Conservation (phyloP, 2,113 vertebrate species). For the Poecile atricapillus region DNA sequence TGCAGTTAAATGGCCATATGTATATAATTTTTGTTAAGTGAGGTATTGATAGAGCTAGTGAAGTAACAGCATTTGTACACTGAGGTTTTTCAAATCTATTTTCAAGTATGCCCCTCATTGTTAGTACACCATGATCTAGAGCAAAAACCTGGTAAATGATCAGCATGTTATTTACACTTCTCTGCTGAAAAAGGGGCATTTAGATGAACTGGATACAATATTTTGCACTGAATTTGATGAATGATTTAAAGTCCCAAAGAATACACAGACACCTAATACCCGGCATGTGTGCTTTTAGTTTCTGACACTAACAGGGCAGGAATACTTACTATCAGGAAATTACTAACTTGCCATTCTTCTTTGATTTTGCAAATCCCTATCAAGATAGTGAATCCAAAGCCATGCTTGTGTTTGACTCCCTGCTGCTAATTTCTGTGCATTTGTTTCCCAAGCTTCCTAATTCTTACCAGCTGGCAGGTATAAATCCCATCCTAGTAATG, state of each 20-base stretch:
- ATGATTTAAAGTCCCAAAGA: neutral
- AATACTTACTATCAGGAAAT: neutral
- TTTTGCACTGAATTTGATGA: neutral
- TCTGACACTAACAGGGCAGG: neutral
- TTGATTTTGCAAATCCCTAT: constrained; percentile 37
- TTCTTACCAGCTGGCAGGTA: constrained; percentile 46
- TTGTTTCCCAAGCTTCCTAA: constrained; percentile 40
- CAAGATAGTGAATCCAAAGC: constrained; percentile 8
- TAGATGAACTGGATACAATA: neutral
- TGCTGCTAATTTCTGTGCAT: constrained; percentile 9
- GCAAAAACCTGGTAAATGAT: neutral
- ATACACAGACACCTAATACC: neutral
- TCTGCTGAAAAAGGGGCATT: neutral
- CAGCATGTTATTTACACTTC: neutral
- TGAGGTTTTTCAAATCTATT: neutral
- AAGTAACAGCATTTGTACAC: neutral
- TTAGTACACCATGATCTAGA: neutral
- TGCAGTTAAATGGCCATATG: neutral
- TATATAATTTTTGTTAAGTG: neutral
- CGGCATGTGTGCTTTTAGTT: neutral
- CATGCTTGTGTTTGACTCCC: neutral
- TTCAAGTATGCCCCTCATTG: neutral
- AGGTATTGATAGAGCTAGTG: neutral
- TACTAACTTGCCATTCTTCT: neutral
- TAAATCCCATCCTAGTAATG: constrained; percentile 6